These are phyloP conservation scores for Xiphydria camelus DNA, from an alignment of 2,888 invertebrate genomes.

Conservation along the genomic window DNA sequence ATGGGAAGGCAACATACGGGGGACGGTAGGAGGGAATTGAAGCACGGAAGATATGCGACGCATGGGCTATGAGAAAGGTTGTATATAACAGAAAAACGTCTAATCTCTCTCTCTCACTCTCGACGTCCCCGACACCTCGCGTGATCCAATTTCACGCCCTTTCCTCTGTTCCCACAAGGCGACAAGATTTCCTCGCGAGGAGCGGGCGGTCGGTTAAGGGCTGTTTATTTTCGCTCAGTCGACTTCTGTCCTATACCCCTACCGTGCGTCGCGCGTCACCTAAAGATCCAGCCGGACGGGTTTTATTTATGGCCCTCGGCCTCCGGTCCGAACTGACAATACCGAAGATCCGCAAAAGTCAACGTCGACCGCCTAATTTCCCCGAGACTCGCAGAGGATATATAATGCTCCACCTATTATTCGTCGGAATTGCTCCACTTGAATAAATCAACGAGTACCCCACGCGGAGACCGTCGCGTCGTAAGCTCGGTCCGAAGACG, in stretches of 20 bases:
- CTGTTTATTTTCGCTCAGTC: conserved; percentile 14
- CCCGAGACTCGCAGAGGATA: conserved; percentile 17
- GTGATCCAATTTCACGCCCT: no score
- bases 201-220: conserved; percentile 12
- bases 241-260: conserved; percentile 7
- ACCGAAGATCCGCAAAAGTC: neutral
- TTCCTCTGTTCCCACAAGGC: no score
- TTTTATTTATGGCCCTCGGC: conserved; percentile 3
- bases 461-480: conserved; percentile 1
- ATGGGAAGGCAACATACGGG: no score
- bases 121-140: conserved; percentile 3
- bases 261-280: conserved; percentile 1
- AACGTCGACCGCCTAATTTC: neutral
- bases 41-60: no score
- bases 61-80: no score
- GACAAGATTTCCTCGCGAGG: no score
- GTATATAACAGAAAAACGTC: no score
- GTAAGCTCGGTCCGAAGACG: no score
- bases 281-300: neutral
- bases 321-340: neutral
- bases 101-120: neutral
- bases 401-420: no score
- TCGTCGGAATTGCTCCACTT: conserved; percentile 37
- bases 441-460: conserved; percentile 45
- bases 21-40: no score